Percentiles rank a stretch among this genome's conserved stretches.
phyloP scores from a whole-genome alignment of 2,113 vertebrate species.

The Canis aureus region DNA sequence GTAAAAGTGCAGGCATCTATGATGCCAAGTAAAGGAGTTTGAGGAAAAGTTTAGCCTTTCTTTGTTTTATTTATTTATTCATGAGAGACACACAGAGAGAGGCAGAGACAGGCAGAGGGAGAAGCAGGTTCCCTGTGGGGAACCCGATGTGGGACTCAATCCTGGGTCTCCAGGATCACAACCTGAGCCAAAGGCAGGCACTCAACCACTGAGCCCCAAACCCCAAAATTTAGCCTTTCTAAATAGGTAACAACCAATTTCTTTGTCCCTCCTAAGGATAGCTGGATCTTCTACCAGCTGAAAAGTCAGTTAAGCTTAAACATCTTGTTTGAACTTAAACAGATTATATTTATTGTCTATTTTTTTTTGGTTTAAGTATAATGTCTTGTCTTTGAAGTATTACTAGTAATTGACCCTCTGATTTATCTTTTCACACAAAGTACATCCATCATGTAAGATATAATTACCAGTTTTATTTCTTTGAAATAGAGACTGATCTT shows the following conservation, averaged over 20 bases:
- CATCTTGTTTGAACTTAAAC: constrained; percentile 26
- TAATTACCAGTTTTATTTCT: constrained; percentile 11
- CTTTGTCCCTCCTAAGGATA: background rate
- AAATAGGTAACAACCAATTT: background rate
- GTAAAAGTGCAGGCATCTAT: background rate
- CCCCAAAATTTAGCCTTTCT: background rate
- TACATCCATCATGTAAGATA: background rate
- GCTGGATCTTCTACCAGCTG: background rate
- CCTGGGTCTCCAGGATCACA: no score
- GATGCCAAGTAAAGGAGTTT: background rate
- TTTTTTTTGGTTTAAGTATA: background rate
- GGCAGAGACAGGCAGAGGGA: no score
- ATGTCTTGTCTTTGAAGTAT: background rate
- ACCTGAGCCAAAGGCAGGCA: no score
- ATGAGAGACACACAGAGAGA: no score
- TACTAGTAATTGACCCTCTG: background rate
- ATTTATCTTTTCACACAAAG: constrained; percentile 11
- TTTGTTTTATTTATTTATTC: background rate
- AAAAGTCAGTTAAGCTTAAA: background rate
- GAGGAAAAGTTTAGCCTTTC: background rate
- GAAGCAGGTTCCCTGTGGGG: no score
- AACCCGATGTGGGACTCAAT: no score
- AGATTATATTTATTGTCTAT: background rate
- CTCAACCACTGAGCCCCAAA: no score
- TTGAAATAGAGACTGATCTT: background rate